A percentile compares a stretch with the other conserved stretches of the same genome.
phyloP scores from a whole-genome alignment of 2,888 invertebrate species.

The Ochropleura plecta region DNA sequence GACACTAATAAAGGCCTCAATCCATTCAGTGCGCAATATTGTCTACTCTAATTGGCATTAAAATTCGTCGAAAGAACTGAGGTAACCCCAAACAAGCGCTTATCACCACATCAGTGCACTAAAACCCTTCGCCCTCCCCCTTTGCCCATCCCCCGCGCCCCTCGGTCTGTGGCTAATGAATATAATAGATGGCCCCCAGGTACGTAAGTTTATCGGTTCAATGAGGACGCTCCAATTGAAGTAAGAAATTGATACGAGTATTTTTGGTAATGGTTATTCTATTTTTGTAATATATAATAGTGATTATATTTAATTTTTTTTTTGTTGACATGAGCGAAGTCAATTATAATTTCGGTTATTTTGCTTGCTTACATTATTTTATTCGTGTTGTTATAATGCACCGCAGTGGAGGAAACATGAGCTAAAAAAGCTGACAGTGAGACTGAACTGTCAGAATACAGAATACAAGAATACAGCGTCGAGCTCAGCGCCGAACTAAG shows the following conservation, averaged over 20 bases:
- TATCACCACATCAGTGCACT: conserved; percentile 85
- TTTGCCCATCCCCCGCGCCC: conserved; percentile 56
- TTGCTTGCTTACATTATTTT: background rate
- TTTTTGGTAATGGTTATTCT: conserved; percentile 31
- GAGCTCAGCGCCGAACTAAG: too few relatives aligned
- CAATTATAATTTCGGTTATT: background rate
- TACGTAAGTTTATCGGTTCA: conserved; percentile 73
- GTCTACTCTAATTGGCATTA: conserved; percentile 89
- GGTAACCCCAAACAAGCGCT: conserved; percentile 87
- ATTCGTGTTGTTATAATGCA: background rate
- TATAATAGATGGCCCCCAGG: conserved; percentile 85
- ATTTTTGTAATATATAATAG: conserved; percentile 16
- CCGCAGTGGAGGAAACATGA: too few relatives aligned
- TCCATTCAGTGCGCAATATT: conserved; percentile 87
- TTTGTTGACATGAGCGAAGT: background rate
- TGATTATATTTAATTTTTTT: background rate
- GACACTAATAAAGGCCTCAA: conserved; percentile 88
- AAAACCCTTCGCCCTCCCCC: conserved; percentile 67
- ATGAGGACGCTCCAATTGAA: conserved; percentile 56
- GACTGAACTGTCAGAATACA: background rate
- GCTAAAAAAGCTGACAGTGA: background rate
- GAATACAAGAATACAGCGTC: too few relatives aligned
- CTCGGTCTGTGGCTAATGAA: conserved; percentile 80
- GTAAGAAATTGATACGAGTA: conserved; percentile 52
- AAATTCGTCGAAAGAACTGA: conserved; percentile 84